Percentiles rank a stretch among this genome's conserved stretches.
phyloP scores from a whole-genome alignment of 1,140 invertebrate species.

The Agrypnia vestita region DNA sequence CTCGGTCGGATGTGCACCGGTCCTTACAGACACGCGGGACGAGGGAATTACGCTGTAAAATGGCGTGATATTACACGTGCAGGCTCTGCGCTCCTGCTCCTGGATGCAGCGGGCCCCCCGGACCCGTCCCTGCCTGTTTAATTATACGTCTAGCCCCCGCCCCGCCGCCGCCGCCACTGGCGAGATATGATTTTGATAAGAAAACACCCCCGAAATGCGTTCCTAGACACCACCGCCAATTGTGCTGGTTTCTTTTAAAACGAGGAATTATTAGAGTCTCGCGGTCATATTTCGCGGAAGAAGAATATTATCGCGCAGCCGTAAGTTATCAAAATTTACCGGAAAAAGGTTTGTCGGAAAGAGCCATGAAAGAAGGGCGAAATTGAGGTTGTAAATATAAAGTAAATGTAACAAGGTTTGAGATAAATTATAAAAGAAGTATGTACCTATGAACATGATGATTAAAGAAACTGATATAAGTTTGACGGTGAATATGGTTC shows the following conservation, averaged over 20 bases:
- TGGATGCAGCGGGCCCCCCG: not conserved
- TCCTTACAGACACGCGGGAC: constrained; percentile 2
- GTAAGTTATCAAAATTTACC: constrained; percentile 39
- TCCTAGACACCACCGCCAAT: constrained; percentile 41
- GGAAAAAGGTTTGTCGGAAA: not conserved
- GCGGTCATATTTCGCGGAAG: constrained; percentile 1
- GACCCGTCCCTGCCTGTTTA: constrained; percentile 46
- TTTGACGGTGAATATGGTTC: no score
- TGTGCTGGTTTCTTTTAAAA: constrained; percentile 43
- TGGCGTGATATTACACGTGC: constrained; percentile 44
- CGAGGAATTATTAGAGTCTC: constrained; percentile 43
- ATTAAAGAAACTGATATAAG: no score
- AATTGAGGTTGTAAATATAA: not conserved
- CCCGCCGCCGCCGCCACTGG: constrained; percentile 38
- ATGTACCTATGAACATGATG: no score
- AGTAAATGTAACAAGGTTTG: not conserved
- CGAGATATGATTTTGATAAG: constrained; percentile 57
- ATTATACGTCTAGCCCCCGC: constrained; percentile 55
- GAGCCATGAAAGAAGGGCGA: not conserved
- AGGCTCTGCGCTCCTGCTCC: not conserved
- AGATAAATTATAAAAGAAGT: no score
- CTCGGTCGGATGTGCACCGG: constrained; percentile 27
- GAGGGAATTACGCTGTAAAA: constrained; percentile 45
- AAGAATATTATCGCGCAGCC: constrained; percentile 36
- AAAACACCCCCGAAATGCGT: constrained; percentile 43